Conservation (phyloP, 2,888 invertebrate species). For the Drosophila meridiana region DNA sequence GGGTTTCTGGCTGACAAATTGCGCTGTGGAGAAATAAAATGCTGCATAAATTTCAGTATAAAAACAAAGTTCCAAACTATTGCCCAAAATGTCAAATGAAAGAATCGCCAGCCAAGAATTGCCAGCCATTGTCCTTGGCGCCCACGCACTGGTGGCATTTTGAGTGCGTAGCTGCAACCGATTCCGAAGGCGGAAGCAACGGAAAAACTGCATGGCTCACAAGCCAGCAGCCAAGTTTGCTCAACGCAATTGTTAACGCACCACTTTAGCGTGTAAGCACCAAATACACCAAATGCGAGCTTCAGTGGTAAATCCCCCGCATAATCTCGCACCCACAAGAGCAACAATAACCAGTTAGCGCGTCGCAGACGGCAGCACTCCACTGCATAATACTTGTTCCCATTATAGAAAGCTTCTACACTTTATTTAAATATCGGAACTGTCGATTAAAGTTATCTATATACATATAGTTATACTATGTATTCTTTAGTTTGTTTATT, state of each 20-base stretch:
- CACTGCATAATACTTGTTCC: not conserved
- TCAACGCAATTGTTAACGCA: slow-evolving; percentile 10
- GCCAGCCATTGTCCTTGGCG: slow-evolving; percentile 20
- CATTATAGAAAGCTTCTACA: not conserved
- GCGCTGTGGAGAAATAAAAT: slow-evolving; percentile 26
- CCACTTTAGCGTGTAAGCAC: slow-evolving; percentile 22
- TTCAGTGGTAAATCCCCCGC: slow-evolving; percentile 12
- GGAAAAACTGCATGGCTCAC: slow-evolving; percentile 16
- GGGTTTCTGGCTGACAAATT: slow-evolving; percentile 44
- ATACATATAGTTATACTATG: too few relatives aligned
- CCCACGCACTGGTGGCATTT: slow-evolving; percentile 73
- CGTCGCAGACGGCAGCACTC: not conserved
- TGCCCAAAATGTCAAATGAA: slow-evolving; percentile 46
- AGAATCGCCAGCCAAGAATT: slow-evolving; percentile 52
- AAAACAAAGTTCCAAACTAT: slow-evolving; percentile 24
- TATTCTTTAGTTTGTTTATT: too few relatives aligned
- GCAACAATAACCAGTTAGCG: slow-evolving; percentile 10
- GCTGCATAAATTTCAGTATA: slow-evolving; percentile 40
- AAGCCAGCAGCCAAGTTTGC: slow-evolving; percentile 27
- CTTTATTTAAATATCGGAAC: not conserved
- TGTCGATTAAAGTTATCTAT: too few relatives aligned
- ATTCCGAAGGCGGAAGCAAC: not conserved
- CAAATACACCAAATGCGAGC: slow-evolving; percentile 27
- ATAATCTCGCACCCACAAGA: not conserved
- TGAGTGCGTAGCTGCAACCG: slow-evolving; percentile 41